A percentile compares a stretch with the other conserved stretches of the same genome.
phyloP scores from a whole-genome alignment of 2,797 vertebrate species.

The Anolis apletophallus region DNA sequence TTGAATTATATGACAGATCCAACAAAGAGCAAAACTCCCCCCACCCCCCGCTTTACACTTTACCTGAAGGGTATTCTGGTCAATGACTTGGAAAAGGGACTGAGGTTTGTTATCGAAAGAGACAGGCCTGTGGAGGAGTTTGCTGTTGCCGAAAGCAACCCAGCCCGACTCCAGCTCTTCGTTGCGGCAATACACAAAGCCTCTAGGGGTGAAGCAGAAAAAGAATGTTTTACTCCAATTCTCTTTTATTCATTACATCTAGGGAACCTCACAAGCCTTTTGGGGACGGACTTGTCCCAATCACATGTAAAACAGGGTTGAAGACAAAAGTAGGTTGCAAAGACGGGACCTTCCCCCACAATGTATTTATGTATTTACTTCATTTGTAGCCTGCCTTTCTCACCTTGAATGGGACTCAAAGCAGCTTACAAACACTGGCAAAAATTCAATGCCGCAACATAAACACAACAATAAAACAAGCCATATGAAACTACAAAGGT shows the following conservation, averaged over 20 bases:
- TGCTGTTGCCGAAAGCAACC: conserved; percentile 89
- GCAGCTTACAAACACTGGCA: too few relatives aligned
- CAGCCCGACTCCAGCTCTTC: conserved; percentile 96
- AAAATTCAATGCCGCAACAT: too few relatives aligned
- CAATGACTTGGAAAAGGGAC: conserved; percentile 96
- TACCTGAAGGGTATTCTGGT: conserved; percentile 98
- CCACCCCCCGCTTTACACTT: conserved; percentile 29
- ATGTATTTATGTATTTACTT: too few relatives aligned
- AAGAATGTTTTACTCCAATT: neutral
- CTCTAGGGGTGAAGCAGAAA: conserved; percentile 76
- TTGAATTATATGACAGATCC: neutral
- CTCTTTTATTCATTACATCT: neutral
- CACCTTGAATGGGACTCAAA: too few relatives aligned
- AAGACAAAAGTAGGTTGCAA: too few relatives aligned
- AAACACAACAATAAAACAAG: too few relatives aligned
- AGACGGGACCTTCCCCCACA: too few relatives aligned
- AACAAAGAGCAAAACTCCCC: neutral
- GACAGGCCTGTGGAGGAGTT: conserved; percentile 92
- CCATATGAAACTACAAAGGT: too few relatives aligned
- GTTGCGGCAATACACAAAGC: conserved; percentile 97
- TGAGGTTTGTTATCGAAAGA: conserved; percentile 97
- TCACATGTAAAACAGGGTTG: neutral
- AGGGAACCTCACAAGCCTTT: neutral
- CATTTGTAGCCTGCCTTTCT: too few relatives aligned
- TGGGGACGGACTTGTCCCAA: neutral